Base-by-base conservation (phyloP, 2,797 vertebrate species). In the Clarias laeviceps region DNA sequence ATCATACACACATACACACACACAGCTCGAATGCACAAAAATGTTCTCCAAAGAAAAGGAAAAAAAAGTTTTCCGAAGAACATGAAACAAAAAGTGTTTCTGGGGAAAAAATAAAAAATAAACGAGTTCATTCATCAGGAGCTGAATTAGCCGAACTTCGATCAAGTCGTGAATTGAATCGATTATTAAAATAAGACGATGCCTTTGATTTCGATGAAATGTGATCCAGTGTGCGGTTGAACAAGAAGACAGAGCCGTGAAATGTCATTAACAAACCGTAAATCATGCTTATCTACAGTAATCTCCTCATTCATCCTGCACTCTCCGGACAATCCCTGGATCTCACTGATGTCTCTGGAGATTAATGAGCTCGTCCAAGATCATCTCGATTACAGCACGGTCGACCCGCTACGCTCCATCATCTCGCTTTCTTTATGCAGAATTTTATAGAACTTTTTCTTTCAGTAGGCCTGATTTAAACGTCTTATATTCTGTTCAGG, bases 361-460 rank as follows among this genome's bases (percentile, higher is more conserved):
- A 94, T 94, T 93, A 92, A 94, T 91, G 91, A 93, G 90, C 91
- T 81, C 90, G 88, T 91, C 91, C 89, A 90, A 91, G 90, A 89
- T 92, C 90, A 92, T 92, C 90, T 89, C 90, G 88, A 93, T 92
- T 89, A 87, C 69, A 84, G 83, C 78, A 69, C 72, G 84, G 82
- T 66, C 68, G 24, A 91, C 83, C 15, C 85, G 81, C 79, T 77
- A 86, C 89, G 91, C 90, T 88, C 87, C 72, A 73, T 61, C 65
- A 73, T 81, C 76, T 37, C 57, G 3, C 76, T 8, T 37, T 37
- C 76, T 45, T 24, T 40, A 22, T 15, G 57, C 32, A 40, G 59
- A 79, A 61, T 61, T 64, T 37, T 37, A 2, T 20, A 37, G 15
- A 76, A 78, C 29, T 79, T 27, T 62, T 59, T 37, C 57, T 37